Evolutionary conservation across 2,797 vertebrate species (phyloP).

Genomic region (Prunella strophiata): DNA sequence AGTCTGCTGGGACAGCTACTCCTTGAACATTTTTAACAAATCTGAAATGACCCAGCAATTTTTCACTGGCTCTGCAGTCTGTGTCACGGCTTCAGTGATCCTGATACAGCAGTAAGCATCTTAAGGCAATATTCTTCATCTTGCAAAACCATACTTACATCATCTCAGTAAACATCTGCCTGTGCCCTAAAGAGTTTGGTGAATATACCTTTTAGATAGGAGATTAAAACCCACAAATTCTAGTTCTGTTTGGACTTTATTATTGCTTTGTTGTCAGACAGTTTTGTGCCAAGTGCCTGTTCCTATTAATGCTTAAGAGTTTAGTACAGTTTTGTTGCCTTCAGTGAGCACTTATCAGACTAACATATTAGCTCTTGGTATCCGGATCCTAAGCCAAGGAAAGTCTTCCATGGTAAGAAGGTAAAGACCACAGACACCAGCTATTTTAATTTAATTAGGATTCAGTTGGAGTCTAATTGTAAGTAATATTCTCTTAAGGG

Average conservation of each 20-base stretch:
- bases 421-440: conserved; percentile 52
- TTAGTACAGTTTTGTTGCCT: not conserved
- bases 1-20: conserved; percentile 16
- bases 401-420: conserved; percentile 44
- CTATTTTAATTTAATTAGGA: conserved; percentile 69
- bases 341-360: not conserved
- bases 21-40: conserved; percentile 24
- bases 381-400: not conserved
- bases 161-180: not conserved
- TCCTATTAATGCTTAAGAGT: not conserved
- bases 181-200: not conserved
- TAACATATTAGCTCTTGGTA: not conserved
- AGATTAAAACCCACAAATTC: not conserved
- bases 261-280: conserved; percentile 31
- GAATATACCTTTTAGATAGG: not conserved
- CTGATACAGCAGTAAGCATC: not conserved
- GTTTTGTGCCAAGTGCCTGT: not conserved
- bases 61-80: not conserved
- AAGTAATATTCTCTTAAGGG: conserved; percentile 57
- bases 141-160: not conserved
- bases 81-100: not conserved
- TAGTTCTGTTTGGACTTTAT: conserved; percentile 45
- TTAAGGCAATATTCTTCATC: not conserved
- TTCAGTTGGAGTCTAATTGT: conserved; percentile 52
- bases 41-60: conserved; percentile 27